Conservation (phyloP, 1,140 invertebrate genomes). For the Teleogryllus occipitalis region DNA sequence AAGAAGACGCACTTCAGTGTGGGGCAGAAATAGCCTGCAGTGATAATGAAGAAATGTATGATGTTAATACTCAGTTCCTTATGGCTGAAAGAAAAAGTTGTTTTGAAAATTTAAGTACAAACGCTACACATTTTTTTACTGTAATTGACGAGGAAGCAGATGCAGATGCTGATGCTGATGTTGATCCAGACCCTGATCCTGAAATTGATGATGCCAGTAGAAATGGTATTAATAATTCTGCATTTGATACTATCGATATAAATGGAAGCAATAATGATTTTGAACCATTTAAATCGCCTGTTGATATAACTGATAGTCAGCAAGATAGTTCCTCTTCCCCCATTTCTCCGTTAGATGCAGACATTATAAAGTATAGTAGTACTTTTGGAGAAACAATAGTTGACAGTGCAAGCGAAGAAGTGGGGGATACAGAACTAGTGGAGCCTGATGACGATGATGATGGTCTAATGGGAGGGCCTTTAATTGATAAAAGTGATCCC, state of each 20-base stretch:
- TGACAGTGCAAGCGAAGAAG: not conserved
- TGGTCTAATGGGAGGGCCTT: not conserved
- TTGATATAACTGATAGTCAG: not conserved
- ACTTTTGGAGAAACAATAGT: not conserved
- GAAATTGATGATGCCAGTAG: not conserved
- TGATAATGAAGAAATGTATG: not conserved
- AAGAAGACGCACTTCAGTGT: not conserved
- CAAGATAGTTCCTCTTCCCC: not conserved
- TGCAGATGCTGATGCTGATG: not conserved
- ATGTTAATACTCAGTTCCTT: slow-evolving; percentile 1
- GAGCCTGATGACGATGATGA: not conserved
- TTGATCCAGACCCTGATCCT: not conserved
- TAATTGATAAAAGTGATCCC: not conserved
- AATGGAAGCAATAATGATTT: not conserved
- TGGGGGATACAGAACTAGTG: not conserved
- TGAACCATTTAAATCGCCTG: not conserved
- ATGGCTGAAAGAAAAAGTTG: slow-evolving; percentile 1
- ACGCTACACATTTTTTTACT: not conserved
- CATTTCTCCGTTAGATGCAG: not conserved
- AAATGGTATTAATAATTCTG: not conserved
- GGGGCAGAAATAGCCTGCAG: not conserved
- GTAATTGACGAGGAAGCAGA: not conserved
- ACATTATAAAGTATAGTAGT: not conserved
- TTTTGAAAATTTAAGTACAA: not conserved
- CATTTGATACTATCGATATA: not conserved